A percentile compares a stretch with the other conserved stretches of the same genome.
These are phyloP conservation scores for Aphelocoma coerulescens DNA, from an alignment of 2,113 vertebrate genomes.

Conservation along the genomic window DNA sequence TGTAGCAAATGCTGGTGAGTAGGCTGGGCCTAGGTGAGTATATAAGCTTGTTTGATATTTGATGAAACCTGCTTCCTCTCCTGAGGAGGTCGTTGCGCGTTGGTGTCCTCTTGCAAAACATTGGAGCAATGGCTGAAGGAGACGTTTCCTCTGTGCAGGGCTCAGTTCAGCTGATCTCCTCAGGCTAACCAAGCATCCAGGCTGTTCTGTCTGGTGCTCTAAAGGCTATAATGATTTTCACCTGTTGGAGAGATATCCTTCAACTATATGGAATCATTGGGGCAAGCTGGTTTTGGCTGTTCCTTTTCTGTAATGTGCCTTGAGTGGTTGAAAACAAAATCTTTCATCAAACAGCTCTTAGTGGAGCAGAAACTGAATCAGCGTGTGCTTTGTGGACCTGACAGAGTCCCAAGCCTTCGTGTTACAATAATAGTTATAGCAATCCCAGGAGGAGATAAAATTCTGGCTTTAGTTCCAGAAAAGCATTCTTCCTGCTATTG, in stretches of 20 bases:
- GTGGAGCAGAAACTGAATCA: background rate
- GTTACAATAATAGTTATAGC: background rate
- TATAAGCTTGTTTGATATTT: background rate
- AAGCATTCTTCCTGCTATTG: background rate
- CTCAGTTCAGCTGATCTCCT: background rate
- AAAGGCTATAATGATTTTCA: background rate
- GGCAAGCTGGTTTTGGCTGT: fast-evolving
- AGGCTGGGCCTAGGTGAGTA: background rate
- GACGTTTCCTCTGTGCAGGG: fast-evolving
- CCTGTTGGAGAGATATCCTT: background rate
- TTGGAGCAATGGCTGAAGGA: background rate
- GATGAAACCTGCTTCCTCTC: background rate
- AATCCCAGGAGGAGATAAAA: background rate
- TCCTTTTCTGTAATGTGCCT: background rate
- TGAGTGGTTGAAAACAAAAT: background rate
- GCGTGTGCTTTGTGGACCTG: background rate
- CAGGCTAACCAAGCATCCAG: background rate
- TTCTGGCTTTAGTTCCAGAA: background rate
- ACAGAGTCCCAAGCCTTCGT: background rate
- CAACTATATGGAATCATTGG: background rate
- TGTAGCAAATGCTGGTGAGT: background rate
- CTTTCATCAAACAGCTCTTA: background rate
- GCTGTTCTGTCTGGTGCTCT: background rate
- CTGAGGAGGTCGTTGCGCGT: background rate
- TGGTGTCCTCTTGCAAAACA: background rate